phyloP scores from a whole-genome alignment of 64 coral and sea anemone species.

The Pocillopora damicornis region DNA sequence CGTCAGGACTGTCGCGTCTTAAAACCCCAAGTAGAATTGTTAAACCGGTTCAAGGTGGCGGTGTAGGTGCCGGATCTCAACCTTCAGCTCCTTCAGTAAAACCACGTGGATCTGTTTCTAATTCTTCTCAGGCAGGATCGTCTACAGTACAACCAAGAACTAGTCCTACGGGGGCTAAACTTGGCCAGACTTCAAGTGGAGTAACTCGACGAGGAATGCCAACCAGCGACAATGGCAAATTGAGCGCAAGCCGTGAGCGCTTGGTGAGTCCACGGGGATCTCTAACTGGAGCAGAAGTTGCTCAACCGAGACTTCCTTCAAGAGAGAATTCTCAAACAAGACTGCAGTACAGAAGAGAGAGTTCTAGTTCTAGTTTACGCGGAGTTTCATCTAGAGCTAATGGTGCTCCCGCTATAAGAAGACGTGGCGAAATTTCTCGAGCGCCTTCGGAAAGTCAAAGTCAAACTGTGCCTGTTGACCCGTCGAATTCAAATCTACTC shows the following conservation, averaged over 20 bases:
- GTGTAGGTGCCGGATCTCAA: slow-evolving; percentile 28
- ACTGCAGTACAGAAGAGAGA: slow-evolving; percentile 75
- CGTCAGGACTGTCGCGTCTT: slow-evolving; percentile 55
- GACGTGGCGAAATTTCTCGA: slow-evolving; percentile 55
- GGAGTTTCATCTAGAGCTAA: slow-evolving; percentile 68
- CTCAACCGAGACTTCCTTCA: slow-evolving; percentile 47
- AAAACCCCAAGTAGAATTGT: slow-evolving; percentile 79
- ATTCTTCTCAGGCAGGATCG: slow-evolving; percentile 31
- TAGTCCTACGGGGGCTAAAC: slow-evolving; percentile 38
- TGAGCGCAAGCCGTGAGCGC: slow-evolving; percentile 5
- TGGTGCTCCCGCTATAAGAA: slow-evolving; percentile 33
- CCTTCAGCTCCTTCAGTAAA: slow-evolving; percentile 42
- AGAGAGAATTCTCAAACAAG: slow-evolving; percentile 67
- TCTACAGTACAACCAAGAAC: slow-evolving; percentile 40
- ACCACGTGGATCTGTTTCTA: slow-evolving; percentile 31
- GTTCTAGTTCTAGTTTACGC: slow-evolving; percentile 79
- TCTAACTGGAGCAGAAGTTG: slow-evolving; percentile 28
- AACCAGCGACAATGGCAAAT: background rate
- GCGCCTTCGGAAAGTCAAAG: slow-evolving; percentile 12
- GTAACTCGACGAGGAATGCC: background rate
- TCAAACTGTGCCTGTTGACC: background rate
- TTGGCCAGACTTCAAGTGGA: slow-evolving; percentile 18
- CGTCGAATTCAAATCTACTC: slow-evolving; percentile 36
- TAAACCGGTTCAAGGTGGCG: slow-evolving; percentile 84
- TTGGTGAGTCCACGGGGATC: slow-evolving; percentile 45